Conservation (phyloP, 2,888 invertebrate species). For the Oxycera nigricornis region DNA sequence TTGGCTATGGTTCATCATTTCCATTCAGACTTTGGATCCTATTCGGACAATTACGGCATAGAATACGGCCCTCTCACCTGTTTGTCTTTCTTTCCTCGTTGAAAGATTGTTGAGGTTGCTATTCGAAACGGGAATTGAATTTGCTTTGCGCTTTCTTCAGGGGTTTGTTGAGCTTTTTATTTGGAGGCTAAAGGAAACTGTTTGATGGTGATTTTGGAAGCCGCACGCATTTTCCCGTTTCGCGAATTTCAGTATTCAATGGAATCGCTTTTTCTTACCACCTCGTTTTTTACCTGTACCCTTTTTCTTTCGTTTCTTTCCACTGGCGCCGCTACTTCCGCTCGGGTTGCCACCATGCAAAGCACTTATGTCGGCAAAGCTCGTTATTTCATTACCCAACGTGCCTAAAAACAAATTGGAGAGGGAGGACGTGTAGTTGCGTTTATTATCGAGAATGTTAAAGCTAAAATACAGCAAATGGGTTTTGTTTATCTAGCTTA, state of each 20-base stretch:
- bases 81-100: conserved; percentile 9
- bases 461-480: too few relatives aligned
- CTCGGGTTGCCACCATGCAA: conserved; percentile 64
- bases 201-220: too few relatives aligned
- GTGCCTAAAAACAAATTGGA: conserved; percentile 56
- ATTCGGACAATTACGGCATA: neutral
- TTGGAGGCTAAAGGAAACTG: too few relatives aligned
- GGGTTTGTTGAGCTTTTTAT: neutral
- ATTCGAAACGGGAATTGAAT: conserved; percentile 54
- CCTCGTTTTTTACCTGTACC: conserved; percentile 60
- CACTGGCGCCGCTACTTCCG: conserved; percentile 58
- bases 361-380: conserved; percentile 66
- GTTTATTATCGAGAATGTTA: too few relatives aligned
- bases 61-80: neutral
- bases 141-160: neutral
- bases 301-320: conserved; percentile 56
- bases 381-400: conserved; percentile 82
- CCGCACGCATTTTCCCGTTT: neutral
- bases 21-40: conserved; percentile 42
- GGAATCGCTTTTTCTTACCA: conserved; percentile 64
- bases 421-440: too few relatives aligned
- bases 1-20: conserved; percentile 35
- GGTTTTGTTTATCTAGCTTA: too few relatives aligned
- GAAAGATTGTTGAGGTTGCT: neutral
- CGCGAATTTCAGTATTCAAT: conserved; percentile 52